Evolutionary conservation across 2,113 vertebrate genomes (phyloP), one percentile per base, ranked within the genome.

Genomic region (Calidris pugnax): DNA sequence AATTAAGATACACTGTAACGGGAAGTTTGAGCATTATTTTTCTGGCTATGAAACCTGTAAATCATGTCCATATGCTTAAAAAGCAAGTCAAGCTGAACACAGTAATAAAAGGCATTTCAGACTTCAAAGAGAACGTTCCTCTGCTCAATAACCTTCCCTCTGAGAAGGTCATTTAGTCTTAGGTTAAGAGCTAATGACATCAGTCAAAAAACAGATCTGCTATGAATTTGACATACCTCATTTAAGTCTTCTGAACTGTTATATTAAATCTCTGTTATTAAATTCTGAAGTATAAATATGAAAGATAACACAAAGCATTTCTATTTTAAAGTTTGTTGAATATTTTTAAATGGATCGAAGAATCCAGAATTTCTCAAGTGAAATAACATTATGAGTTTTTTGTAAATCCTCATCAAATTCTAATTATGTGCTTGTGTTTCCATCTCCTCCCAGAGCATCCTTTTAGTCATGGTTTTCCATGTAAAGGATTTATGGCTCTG

Each of bases 61-160:
- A 96, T 96, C 60, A 72, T 64, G 64, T 93, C 94, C 94, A 86
- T 90, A 97, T 93, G 79, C 72, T 83, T 88, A 81, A 84, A 94
- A 88, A 90, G 22, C 64, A 91, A 92, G 48, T 78, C 82, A 90
- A 2, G 15, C 87, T 92, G 92, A 97, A 90, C 75, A 47, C 30
- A 81, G 62, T 84, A 77, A 95, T 88, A 91, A 96, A 94, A 95
- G 37, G 27, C 68, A 67, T 85, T 90, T 95, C 72, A 88, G 7
- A 90, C 90, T 95, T 95, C 94, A 97, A 93, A 97, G 92, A 66
- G 66, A 68, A 28, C 1, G 13, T 89, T 96, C 47, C 56, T 83
- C 69, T 91, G 51, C 85, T 95, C 76, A 93, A 30, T 87, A 91
- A 83, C 87, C 82, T 93, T 91, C 69, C 73, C 48, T 76, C 84